Conservation (phyloP, 2,888 invertebrate genomes). For the Antheraea yamamai region DNA sequence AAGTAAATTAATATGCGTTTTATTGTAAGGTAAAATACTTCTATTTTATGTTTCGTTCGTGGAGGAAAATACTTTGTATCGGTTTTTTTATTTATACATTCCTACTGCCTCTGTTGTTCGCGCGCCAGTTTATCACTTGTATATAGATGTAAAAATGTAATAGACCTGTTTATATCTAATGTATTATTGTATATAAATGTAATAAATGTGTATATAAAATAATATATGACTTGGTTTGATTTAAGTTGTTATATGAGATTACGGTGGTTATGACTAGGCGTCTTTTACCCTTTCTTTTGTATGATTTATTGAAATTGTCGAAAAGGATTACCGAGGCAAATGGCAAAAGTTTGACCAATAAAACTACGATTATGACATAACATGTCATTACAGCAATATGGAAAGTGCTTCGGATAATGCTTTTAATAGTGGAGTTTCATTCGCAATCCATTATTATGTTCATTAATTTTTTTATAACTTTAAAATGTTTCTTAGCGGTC, state of each 20-base stretch:
- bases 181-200: constrained; percentile 73
- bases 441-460: background rate
- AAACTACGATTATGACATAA: constrained; percentile 29
- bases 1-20: too few species aligned
- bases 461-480: background rate
- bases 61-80: constrained; percentile 21
- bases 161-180: constrained; percentile 70
- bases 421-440: background rate
- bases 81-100: constrained; percentile 59
- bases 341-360: constrained; percentile 31
- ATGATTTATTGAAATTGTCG: constrained; percentile 6
- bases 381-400: background rate
- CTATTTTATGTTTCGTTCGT: background rate
- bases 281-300: constrained; percentile 5
- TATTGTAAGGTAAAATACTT: too few species aligned
- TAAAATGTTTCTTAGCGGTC: background rate
- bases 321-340: constrained; percentile 19
- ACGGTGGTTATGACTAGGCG: background rate
- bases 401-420: background rate
- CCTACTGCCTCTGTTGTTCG: constrained; percentile 54
- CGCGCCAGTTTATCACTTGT: constrained; percentile 53
- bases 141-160: constrained; percentile 65
- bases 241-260: background rate
- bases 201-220: constrained; percentile 77
- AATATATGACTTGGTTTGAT: constrained; percentile 28